Percentiles rank a stretch among this genome's conserved stretches.
These are phyloP conservation scores for Siniperca knerii DNA, from an alignment of 2,113 vertebrate species.

Conservation along the genomic window DNA sequence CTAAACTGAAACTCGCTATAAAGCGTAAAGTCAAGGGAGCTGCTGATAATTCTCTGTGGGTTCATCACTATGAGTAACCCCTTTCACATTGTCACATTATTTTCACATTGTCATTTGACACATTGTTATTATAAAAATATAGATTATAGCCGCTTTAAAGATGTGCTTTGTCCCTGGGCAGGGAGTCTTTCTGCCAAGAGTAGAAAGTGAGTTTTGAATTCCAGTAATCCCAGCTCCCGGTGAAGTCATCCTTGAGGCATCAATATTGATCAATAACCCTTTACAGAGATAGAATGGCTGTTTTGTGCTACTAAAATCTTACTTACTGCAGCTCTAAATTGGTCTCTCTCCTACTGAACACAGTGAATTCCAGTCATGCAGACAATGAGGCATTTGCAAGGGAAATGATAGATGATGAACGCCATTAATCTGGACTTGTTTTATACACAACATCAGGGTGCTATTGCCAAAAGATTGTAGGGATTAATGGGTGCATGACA, in stretches of 20 bases:
- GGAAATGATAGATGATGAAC: slow-evolving; percentile 54
- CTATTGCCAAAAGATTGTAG: slow-evolving; percentile 24
- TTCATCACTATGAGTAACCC: not conserved
- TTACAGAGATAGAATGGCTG: slow-evolving; percentile 7
- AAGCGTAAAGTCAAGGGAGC: not conserved
- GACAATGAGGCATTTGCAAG: slow-evolving; percentile 30
- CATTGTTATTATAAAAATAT: not conserved
- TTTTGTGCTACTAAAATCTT: slow-evolving; percentile 34
- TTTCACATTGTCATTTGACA: slow-evolving; percentile 11
- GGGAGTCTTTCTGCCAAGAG: not conserved
- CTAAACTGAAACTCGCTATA: not conserved
- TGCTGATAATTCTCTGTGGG: not conserved
- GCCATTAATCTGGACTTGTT: slow-evolving; percentile 62
- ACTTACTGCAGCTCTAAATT: slow-evolving; percentile 43
- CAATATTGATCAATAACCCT: slow-evolving; percentile 41
- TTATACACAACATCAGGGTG: slow-evolving; percentile 60
- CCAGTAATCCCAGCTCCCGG: slow-evolving; percentile 17
- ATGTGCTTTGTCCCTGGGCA: slow-evolving; percentile 1
- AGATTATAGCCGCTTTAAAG: not conserved
- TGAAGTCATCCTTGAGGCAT: slow-evolving; percentile 43
- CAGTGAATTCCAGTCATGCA: slow-evolving; percentile 33
- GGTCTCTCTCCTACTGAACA: slow-evolving; percentile 1
- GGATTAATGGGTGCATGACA: slow-evolving; percentile 58
- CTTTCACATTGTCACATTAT: not conserved
- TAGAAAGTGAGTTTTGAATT: slow-evolving; percentile 22